phyloP scores from a whole-genome alignment of 2,113 vertebrate genomes.

The Neotoma lepida region DNA sequence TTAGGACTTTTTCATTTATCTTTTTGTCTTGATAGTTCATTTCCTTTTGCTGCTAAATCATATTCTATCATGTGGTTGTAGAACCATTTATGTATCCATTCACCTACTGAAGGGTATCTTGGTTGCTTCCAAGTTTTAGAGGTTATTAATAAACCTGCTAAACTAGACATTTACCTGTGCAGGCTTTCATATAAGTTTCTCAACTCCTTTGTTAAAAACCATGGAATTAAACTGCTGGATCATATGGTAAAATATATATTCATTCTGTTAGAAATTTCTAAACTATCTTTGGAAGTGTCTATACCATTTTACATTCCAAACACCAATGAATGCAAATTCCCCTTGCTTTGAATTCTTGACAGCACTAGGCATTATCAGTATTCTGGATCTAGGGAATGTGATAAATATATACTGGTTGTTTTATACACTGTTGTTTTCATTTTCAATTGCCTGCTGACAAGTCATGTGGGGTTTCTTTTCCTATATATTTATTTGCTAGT shows the following conservation, averaged over 20 bases:
- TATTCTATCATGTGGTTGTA: background rate
- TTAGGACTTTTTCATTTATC: background rate
- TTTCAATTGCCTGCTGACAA: background rate
- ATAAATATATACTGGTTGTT: background rate
- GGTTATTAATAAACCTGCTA: background rate
- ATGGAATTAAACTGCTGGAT: background rate
- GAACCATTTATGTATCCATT: background rate
- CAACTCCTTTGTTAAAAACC: background rate
- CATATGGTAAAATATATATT: background rate
- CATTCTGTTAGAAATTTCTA: background rate
- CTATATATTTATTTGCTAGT: background rate
- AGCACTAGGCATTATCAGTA: background rate
- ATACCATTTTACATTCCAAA: background rate
- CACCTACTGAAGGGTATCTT: background rate
- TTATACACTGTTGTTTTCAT: background rate
- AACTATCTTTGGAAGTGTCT: background rate
- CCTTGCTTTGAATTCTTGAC: background rate
- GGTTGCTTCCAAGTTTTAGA: background rate
- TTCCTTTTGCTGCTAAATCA: constrained; percentile 1
- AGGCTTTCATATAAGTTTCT: constrained; percentile 6
- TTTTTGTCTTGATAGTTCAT: background rate
- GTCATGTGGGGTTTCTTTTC: background rate
- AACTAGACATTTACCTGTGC: background rate
- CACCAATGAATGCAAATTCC: background rate
- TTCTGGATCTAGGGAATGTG: background rate